These are phyloP conservation scores for Cecidostiba fungosa DNA, from an alignment of 2,888 invertebrate species.

Conservation along the genomic window DNA sequence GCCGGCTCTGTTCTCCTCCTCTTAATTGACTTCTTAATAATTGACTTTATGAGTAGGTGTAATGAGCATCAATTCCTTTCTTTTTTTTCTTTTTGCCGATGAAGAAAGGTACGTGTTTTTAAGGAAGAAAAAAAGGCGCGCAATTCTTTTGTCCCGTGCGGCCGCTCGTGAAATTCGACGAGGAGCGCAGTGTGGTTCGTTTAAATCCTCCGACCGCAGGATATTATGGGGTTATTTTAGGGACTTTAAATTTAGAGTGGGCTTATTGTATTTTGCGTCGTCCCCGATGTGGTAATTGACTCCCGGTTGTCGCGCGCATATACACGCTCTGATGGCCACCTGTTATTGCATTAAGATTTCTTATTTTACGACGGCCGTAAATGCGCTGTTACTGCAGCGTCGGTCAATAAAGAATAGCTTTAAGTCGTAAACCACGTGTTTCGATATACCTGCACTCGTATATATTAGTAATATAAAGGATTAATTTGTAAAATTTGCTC, in stretches of 20 bases:
- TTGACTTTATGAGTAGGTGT: neutral
- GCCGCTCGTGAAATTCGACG: constrained; percentile 36
- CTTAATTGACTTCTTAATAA: constrained; percentile 44
- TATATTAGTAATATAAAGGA: neutral
- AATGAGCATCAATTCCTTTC: neutral
- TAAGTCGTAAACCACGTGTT: neutral
- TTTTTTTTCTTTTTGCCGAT: neutral
- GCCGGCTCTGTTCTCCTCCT: neutral
- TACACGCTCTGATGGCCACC: constrained; percentile 2
- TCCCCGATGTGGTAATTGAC: constrained; percentile 23
- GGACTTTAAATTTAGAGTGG: constrained; percentile 3
- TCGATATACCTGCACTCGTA: neutral
- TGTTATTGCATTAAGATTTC: constrained; percentile 22
- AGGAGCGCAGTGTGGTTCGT: neutral
- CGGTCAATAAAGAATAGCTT: constrained; percentile 6
- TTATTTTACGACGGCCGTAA: constrained; percentile 19
- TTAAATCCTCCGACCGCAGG: constrained; percentile 22
- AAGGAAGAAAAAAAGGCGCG: too few relatives aligned
- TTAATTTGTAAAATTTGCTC: neutral
- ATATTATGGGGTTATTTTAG: constrained; percentile 23
- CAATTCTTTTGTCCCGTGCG: constrained; percentile 54
- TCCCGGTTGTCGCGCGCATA: constrained; percentile 4
- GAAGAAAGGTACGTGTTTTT: too few relatives aligned
- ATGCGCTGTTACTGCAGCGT: neutral
- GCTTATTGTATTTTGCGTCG: neutral